These are phyloP conservation scores for Cardiocondyla obscurior DNA, from an alignment of 1,140 invertebrate genomes.

Conservation along the genomic window DNA sequence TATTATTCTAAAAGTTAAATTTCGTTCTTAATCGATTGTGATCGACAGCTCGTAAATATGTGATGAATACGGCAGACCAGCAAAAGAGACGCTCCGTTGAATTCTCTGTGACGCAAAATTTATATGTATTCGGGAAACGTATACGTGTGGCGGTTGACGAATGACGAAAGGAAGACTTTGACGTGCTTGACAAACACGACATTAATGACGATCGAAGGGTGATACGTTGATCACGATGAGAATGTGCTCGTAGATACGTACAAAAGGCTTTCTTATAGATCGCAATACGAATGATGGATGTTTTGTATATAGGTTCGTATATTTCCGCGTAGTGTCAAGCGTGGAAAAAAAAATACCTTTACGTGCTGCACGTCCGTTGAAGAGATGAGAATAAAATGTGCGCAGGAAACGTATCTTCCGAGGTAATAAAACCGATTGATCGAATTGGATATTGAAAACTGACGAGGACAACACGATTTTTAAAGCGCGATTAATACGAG, in stretches of 20 bases:
- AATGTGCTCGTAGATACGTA: slow-evolving; percentile 35
- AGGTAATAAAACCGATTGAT: neutral
- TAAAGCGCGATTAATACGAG: neutral
- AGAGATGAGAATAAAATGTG: slow-evolving; percentile 19
- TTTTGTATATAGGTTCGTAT: slow-evolving; percentile 9
- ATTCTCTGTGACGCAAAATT: slow-evolving; percentile 20
- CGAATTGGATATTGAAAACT: neutral
- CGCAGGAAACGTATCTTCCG: neutral
- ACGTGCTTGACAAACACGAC: slow-evolving; percentile 32
- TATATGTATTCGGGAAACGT: neutral
- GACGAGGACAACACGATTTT: neutral
- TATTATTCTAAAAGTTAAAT: slow-evolving; percentile 39
- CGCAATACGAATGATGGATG: slow-evolving; percentile 48
- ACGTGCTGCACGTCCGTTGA: neutral
- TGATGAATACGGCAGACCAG: slow-evolving; percentile 2
- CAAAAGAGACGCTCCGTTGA: neutral
- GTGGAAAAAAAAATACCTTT: slow-evolving; percentile 21
- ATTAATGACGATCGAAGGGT: slow-evolving; percentile 46
- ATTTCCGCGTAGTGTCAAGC: neutral
- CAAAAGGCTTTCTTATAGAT: slow-evolving; percentile 48
- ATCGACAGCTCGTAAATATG: slow-evolving; percentile 60
- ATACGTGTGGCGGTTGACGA: slow-evolving; percentile 3
- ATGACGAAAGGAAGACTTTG: slow-evolving; percentile 53
- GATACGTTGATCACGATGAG: slow-evolving; percentile 59
- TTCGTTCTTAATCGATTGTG: slow-evolving; percentile 10